Percentiles rank a stretch among this genome's conserved stretches.
phyloP scores from a whole-genome alignment of 64 coral and sea anemone genomes.

The Astreopora myriophthalma region DNA sequence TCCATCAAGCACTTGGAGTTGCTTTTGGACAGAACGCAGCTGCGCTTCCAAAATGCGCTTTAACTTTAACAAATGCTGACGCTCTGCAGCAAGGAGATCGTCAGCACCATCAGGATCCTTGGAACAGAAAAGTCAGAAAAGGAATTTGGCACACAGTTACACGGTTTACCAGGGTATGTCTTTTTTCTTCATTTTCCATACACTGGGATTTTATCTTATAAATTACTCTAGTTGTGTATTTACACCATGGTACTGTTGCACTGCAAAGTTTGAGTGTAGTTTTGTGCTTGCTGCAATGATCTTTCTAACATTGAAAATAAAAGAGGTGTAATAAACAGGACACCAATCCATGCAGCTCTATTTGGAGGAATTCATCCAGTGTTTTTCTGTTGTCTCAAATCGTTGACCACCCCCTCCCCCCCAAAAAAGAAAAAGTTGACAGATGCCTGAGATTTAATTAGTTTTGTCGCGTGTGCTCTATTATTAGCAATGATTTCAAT shows the following conservation, averaged over 20 bases:
- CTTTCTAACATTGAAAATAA: background rate
- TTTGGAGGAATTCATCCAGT: no score
- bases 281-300: no score
- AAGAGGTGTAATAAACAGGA: background rate
- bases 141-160: no score
- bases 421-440: background rate
- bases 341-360: no score
- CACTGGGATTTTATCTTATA: no score
- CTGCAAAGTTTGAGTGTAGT: no score
- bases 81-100: slow-evolving; percentile 85
- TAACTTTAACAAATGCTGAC: slow-evolving; percentile 77
- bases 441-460: background rate
- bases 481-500: background rate
- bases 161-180: background rate
- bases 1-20: slow-evolving; percentile 94
- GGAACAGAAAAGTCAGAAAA: background rate
- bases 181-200: background rate
- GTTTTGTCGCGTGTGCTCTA: background rate
- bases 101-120: slow-evolving; percentile 95
- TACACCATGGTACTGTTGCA: no score
- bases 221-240: no score
- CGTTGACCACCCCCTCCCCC: no score
- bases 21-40: slow-evolving; percentile 92
- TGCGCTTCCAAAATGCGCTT: slow-evolving; percentile 94
- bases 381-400: no score